Conservation (phyloP, 2,113 vertebrate species). For the Megaptera novaeangliae region DNA sequence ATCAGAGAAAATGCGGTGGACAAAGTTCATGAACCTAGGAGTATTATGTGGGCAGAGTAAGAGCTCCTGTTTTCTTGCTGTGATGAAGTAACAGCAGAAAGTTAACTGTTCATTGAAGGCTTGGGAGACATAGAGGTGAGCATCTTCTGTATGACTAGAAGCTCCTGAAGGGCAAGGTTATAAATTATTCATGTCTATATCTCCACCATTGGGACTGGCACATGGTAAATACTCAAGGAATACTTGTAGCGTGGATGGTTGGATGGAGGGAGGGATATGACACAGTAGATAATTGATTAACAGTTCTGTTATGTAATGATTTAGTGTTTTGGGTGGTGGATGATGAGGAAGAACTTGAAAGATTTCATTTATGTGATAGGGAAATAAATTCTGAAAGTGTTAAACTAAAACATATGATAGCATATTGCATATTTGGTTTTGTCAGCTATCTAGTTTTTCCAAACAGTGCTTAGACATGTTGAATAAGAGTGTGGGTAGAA, state of each 20-base stretch:
- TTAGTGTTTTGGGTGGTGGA: background rate
- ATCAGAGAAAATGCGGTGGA: background rate
- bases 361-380: background rate
- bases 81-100: background rate
- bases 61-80: background rate
- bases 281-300: background rate
- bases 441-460: background rate
- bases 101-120: background rate
- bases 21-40: background rate
- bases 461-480: background rate
- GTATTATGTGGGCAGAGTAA: background rate
- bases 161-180: background rate
- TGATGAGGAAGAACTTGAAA: background rate
- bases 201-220: background rate
- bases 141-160: background rate
- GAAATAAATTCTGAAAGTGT: constrained; percentile 19
- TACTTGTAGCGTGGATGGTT: background rate
- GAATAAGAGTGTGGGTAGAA: background rate
- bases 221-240: background rate
- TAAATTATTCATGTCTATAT: background rate
- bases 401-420: background rate
- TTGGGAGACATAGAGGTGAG: background rate
- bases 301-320: background rate
- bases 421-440: background rate
- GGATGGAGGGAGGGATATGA: background rate